Conservation (phyloP, 2,888 invertebrate genomes). For the Sisyra nigra region DNA sequence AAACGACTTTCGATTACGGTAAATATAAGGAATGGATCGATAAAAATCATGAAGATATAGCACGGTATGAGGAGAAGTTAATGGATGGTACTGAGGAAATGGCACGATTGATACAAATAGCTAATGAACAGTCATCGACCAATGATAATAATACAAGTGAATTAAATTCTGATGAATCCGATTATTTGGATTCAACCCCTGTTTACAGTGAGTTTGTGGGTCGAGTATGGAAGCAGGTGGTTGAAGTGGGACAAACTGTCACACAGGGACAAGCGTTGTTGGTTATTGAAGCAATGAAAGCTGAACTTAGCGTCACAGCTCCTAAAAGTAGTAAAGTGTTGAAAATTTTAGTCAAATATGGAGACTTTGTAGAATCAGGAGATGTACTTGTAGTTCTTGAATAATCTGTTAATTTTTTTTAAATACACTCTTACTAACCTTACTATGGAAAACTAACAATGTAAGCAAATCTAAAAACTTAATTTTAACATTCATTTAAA, state of each 20-base stretch:
- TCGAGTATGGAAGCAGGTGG: constrained; percentile 1
- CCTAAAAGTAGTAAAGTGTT: not conserved
- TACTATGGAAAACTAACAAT: too few species aligned
- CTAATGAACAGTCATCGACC: not conserved
- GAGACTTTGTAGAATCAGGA: constrained; percentile 2
- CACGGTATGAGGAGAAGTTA: not conserved
- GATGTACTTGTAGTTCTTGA: not conserved
- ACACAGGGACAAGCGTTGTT: not conserved
- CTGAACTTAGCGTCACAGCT: constrained; percentile 1
- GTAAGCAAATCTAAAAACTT: too few species aligned
- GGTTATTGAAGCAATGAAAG: constrained; percentile 5
- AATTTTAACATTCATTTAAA: too few species aligned
- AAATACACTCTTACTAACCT: too few species aligned
- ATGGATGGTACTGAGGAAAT: not conserved
- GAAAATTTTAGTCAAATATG: not conserved
- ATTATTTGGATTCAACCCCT: not conserved
- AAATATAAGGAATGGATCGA: not conserved
- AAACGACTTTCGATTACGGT: not conserved
- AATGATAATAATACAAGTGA: not conserved
- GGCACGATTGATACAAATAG: not conserved
- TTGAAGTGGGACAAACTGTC: not conserved
- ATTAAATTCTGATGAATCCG: not conserved
- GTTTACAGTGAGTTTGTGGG: constrained; percentile 4
- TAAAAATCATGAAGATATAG: not conserved
- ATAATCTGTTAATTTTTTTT: too few species aligned